Percentiles rank a stretch among this genome's conserved stretches.
Evolutionary conservation across 92 coral and sea anemone species (phyloP).

Genomic region (Actinernus sp.): DNA sequence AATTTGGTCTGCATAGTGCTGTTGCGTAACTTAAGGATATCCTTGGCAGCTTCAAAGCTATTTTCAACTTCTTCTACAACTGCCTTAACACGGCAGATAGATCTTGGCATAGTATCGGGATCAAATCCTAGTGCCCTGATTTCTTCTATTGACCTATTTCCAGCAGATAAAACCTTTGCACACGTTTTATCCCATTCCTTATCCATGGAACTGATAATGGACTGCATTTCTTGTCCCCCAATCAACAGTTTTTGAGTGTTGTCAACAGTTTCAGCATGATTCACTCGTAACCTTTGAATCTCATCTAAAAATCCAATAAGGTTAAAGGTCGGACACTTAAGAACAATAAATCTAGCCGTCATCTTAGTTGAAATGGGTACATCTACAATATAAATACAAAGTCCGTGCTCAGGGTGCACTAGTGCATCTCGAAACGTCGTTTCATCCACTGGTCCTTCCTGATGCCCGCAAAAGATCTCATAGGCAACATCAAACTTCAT

Average conservation of each 20-base stretch:
- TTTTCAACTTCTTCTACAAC: constrained; percentile 39
- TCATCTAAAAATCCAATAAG: too few relatives aligned
- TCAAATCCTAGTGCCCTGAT: constrained; percentile 24
- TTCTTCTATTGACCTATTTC: constrained; percentile 17
- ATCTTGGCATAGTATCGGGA: constrained; percentile 16
- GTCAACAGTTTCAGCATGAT: too few relatives aligned
- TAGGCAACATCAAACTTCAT: constrained; percentile 12
- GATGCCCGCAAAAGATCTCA: constrained; percentile 33
- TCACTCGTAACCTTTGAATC: too few relatives aligned
- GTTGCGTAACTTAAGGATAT: constrained; percentile 17
- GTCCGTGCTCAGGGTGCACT: constrained; percentile 39
- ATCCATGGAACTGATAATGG: constrained; percentile 29
- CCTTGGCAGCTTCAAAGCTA: constrained; percentile 42
- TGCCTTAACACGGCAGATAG: constrained; percentile 13
- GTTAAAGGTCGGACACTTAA: too few relatives aligned
- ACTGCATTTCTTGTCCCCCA: too few relatives aligned
- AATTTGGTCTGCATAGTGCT: constrained; percentile 8
- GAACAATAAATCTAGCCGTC: too few relatives aligned
- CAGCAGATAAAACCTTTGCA: constrained; percentile 33
- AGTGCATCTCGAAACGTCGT: constrained; percentile 32
- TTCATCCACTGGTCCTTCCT: constrained; percentile 39
- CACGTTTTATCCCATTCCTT: constrained; percentile 51
- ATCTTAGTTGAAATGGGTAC: too few relatives aligned
- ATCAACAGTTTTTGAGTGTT: too few relatives aligned
- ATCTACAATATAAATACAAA: constrained; percentile 32